These are phyloP conservation scores for Aradophagus sp. DNA, from an alignment of 1,140 invertebrate genomes.

Conservation along the genomic window DNA sequence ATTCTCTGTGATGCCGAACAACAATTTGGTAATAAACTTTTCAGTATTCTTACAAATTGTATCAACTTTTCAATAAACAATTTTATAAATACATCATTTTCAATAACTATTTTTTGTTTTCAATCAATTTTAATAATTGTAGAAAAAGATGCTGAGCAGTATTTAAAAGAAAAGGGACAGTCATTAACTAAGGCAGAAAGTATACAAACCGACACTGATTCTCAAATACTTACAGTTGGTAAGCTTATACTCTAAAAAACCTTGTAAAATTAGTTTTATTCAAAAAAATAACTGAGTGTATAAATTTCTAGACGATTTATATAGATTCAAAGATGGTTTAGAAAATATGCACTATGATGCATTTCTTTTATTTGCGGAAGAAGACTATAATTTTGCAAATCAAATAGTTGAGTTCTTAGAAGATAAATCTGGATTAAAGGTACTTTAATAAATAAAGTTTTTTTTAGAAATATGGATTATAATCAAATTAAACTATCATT, in stretches of 20 bases:
- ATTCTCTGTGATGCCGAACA: conserved; percentile 77
- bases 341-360: conserved; percentile 80
- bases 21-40: conserved; percentile 73
- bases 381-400: conserved; percentile 79
- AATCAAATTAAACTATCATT: conserved; percentile 12
- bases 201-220: conserved; percentile 56
- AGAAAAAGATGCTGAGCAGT: conserved; percentile 69
- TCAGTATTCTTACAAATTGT: background rate
- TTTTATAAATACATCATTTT: conserved; percentile 1
- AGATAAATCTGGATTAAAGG: conserved; percentile 78
- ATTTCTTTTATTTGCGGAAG: conserved; percentile 82
- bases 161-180: conserved; percentile 59
- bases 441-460: too few species aligned
- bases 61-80: conserved; percentile 6
- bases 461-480: conserved; percentile 2
- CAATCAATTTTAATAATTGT: conserved; percentile 2
- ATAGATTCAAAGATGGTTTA: conserved; percentile 72
- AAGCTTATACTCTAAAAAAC: conserved; percentile 47
- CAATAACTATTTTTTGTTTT: conserved; percentile 1
- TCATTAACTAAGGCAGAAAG: conserved; percentile 43
- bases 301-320: conserved; percentile 73
- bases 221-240: conserved; percentile 66
- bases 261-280: conserved; percentile 16
- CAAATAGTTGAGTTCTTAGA: conserved; percentile 80
- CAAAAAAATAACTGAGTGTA: conserved; percentile 26